phyloP scores from a whole-genome alignment of 1,140 invertebrate species.

The Onthophagus taurus region DNA sequence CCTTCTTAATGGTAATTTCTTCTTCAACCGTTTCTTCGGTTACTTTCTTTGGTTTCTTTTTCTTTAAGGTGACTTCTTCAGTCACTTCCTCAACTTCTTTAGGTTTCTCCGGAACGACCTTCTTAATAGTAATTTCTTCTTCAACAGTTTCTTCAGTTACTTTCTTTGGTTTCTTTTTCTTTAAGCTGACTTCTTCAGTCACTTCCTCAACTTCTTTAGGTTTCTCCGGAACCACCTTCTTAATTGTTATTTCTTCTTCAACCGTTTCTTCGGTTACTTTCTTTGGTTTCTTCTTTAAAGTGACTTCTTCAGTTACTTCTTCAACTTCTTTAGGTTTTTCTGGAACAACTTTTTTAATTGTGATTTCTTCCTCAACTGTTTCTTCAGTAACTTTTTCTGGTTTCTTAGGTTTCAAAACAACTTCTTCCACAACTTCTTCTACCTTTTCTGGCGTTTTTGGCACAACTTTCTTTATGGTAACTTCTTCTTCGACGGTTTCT shows the following conservation, averaged over 20 bases:
- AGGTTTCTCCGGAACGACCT: constrained; percentile 39
- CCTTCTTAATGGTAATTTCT: constrained; percentile 24
- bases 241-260: constrained; percentile 58
- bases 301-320: constrained; percentile 20
- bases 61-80: constrained; percentile 10
- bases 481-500: constrained; percentile 16
- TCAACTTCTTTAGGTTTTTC: constrained; percentile 25
- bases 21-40: constrained; percentile 29
- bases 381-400: constrained; percentile 11
- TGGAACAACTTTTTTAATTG: constrained; percentile 22
- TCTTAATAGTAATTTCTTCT: constrained; percentile 17
- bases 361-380: constrained; percentile 19
- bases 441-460: constrained; percentile 17
- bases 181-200: constrained; percentile 15
- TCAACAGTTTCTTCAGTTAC: constrained; percentile 17
- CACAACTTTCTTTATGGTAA: constrained; percentile 25
- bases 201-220: constrained; percentile 16
- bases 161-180: constrained; percentile 25
- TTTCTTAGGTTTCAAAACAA: constrained; percentile 18
- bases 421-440: constrained; percentile 25
- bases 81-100: constrained; percentile 28
- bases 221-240: constrained; percentile 50
- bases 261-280: constrained; percentile 47
- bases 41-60: constrained; percentile 22
- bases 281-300: constrained; percentile 19